phyloP scores from a whole-genome alignment of 2,888 invertebrate species.

The Ochropleura leucogaster region DNA sequence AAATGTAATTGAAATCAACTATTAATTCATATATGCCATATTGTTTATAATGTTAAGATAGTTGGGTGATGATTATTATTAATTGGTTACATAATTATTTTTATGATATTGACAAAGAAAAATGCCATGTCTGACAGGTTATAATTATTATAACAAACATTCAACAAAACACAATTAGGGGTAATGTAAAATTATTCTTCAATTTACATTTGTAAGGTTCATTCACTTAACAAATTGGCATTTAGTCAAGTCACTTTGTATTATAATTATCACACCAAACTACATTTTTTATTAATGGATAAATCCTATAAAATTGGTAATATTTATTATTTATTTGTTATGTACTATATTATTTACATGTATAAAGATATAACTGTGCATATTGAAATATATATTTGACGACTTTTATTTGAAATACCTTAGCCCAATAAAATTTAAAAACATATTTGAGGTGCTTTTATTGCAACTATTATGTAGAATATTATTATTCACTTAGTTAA shows the following conservation, averaged over 20 bases:
- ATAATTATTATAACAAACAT: constrained; percentile 77
- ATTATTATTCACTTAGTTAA: not conserved
- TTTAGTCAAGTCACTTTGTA: constrained; percentile 88
- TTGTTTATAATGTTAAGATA: constrained; percentile 89
- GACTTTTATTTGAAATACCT: constrained; percentile 89
- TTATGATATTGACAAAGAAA: constrained; percentile 73
- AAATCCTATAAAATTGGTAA: constrained; percentile 87
- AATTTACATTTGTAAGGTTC: constrained; percentile 73
- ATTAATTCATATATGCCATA: constrained; percentile 90
- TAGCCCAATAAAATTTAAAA: constrained; percentile 87
- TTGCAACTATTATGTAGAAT: not conserved
- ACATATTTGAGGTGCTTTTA: constrained; percentile 50
- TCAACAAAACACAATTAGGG: constrained; percentile 76
- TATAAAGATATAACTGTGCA: constrained; percentile 90
- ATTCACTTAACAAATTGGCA: constrained; percentile 82
- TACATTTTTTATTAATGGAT: constrained; percentile 86
- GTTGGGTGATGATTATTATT: constrained; percentile 82
- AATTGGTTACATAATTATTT: constrained; percentile 81
- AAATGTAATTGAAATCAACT: constrained; percentile 87
- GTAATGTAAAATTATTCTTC: constrained; percentile 81
- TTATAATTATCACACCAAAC: constrained; percentile 87
- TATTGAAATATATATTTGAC: constrained; percentile 90
- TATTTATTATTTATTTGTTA: constrained; percentile 91
- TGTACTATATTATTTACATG: constrained; percentile 91
- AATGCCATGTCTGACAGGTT: constrained; percentile 82